phyloP scores from a whole-genome alignment of 2,113 vertebrate genomes.

The Neofelis nebulosa region DNA sequence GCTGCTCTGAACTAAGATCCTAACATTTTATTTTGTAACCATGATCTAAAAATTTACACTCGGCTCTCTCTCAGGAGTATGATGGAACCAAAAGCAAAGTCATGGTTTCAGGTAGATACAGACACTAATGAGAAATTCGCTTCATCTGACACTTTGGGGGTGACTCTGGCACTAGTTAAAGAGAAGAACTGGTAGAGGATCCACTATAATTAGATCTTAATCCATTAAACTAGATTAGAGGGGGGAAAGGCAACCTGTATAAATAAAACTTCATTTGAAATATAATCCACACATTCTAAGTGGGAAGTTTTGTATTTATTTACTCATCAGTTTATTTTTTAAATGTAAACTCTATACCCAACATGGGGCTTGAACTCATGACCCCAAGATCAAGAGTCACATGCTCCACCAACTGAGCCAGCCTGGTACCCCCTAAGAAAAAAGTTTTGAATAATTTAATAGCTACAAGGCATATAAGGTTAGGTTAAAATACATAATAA shows the following conservation, averaged over 20 bases:
- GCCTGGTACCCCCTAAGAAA: neutral
- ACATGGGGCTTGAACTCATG: neutral
- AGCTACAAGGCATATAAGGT: neutral
- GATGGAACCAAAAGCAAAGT: conserved; percentile 8
- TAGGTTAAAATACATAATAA: conserved; percentile 19
- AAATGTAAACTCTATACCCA: neutral
- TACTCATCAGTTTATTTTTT: neutral
- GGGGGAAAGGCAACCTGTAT: neutral
- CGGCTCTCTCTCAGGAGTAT: neutral
- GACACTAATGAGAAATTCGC: neutral
- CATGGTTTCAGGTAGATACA: neutral
- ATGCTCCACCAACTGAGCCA: neutral
- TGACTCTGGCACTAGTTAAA: neutral
- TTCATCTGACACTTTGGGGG: neutral
- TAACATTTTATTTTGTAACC: conserved; percentile 44
- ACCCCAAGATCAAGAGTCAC: neutral
- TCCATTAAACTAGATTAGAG: neutral
- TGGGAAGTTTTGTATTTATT: neutral
- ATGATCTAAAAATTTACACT: neutral
- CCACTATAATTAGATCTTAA: neutral
- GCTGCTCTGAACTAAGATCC: neutral
- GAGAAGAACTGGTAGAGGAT: neutral
- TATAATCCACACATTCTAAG: conserved; percentile 21
- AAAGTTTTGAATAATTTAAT: conserved; percentile 43
- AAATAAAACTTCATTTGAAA: conserved; percentile 27